Evolutionary conservation across 1,140 invertebrate species (phyloP), one percentile per base, ranked within the genome.

Genomic region (Stenopsyche tienmushanensis): DNA sequence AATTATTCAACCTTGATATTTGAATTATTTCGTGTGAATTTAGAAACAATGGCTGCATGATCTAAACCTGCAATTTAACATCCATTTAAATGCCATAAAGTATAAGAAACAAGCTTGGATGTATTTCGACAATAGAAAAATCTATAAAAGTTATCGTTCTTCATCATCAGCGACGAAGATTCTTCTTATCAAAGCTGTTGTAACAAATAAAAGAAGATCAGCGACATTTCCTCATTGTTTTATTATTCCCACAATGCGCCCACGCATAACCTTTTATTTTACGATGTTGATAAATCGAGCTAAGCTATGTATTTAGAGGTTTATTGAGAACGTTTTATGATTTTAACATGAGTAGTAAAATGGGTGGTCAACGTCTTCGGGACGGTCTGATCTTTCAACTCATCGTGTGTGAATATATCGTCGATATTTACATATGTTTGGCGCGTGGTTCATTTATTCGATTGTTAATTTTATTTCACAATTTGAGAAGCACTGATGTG

Each of bases 281-380:
- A 57, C 54, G 54, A 57, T 42, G 54, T 24, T 57, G 54, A 57
- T 57, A 57, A 57, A 57, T 57, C 54, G 29, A 42, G 54, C 39
- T 41, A 15, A 42, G 54, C 41, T 57, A 57, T 57, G 54, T 57
- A 39, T 57, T 57, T 57, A 57, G 39, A 57, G 34, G 54, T 39
- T 57, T 42, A 57, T 34, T 41, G 54, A 42, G 54, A 39, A 42
- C 54, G 34, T 57, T 57, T 57, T 57, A 57, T 57, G 54, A 57
- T 57, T 57, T 57, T 57, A 57, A 57, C 54, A 57, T 39, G 54
- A 57, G 54, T 42, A 57, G 54, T 57, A 57, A 57, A 57, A 57
- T 57, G 54, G 54, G 54, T 57, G 54, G 54, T 57, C 54, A 29
- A 18, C 5, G 5, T 13, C 5, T 34, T 34, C 13, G 29, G 13